Conservation (phyloP, 2,113 vertebrate species). For the Oostethus manadensis region DNA sequence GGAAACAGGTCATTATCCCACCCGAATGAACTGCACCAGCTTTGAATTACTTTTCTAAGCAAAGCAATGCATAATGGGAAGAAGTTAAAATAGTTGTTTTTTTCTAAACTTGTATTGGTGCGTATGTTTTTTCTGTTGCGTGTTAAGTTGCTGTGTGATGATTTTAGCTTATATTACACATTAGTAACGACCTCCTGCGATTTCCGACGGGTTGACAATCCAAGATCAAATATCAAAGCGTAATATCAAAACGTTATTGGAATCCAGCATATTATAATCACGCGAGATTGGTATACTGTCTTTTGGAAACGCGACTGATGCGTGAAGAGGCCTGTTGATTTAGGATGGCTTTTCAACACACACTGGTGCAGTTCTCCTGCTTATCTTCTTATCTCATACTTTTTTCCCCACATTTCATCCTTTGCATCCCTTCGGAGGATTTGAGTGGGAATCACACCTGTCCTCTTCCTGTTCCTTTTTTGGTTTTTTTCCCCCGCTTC, state of each 20-base stretch:
- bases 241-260: constrained; percentile 11
- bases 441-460: constrained; percentile 40
- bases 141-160: too few species aligned
- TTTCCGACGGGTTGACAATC: too few species aligned
- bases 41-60: too few species aligned
- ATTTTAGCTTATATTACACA: too few species aligned
- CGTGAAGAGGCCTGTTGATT: constrained; percentile 47
- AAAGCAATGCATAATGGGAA: too few species aligned
- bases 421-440: constrained; percentile 15
- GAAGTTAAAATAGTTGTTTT: too few species aligned
- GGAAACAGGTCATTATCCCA: too few species aligned
- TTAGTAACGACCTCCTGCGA: too few species aligned
- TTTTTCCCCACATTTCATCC: constrained; percentile 10
- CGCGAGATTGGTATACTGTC: background rate
- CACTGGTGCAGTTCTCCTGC: constrained; percentile 20
- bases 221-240: constrained; percentile 9
- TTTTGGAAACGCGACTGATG: background rate
- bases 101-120: too few species aligned
- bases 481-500: constrained; percentile 1
- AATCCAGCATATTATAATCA: background rate
- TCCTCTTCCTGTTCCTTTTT: constrained; percentile 25
- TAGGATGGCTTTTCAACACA: constrained; percentile 17
- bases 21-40: too few species aligned
- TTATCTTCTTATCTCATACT: background rate
- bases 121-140: too few species aligned